These are phyloP conservation scores for Corythaixoides concolor DNA, from an alignment of 2,113 vertebrate genomes.

Conservation along the genomic window DNA sequence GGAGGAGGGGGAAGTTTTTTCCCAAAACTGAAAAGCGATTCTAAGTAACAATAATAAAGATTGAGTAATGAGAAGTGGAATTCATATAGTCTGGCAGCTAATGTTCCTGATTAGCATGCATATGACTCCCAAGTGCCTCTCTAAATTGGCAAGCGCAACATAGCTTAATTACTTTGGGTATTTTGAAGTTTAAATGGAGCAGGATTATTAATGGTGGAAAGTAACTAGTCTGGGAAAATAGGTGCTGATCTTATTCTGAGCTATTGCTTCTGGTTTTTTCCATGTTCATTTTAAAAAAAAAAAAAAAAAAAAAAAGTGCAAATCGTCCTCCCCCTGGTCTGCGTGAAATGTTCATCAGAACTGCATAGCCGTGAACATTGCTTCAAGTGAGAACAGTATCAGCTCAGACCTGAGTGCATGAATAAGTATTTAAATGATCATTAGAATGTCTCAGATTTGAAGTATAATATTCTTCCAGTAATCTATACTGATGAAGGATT, in stretches of 20 bases:
- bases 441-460: background rate
- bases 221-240: background rate
- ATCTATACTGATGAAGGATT: background rate
- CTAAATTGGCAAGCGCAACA: background rate
- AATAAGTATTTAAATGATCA: background rate
- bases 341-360: background rate
- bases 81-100: background rate
- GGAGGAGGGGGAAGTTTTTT: background rate
- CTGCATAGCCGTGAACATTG: background rate
- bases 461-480: background rate
- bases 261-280: background rate
- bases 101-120: background rate
- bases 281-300: background rate
- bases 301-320: background rate
- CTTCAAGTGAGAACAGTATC: background rate
- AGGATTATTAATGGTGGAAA: conserved; percentile 1
- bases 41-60: background rate
- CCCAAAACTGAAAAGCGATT: background rate
- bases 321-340: background rate
- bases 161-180: background rate
- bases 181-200: background rate
- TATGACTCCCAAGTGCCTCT: background rate
- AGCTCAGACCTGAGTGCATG: background rate
- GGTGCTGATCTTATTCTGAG: background rate
- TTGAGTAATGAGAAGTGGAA: background rate